Evolutionary conservation across 2,113 vertebrate genomes (phyloP), one percentile per base, ranked within the genome.

Genomic region (Chitala chitala): DNA sequence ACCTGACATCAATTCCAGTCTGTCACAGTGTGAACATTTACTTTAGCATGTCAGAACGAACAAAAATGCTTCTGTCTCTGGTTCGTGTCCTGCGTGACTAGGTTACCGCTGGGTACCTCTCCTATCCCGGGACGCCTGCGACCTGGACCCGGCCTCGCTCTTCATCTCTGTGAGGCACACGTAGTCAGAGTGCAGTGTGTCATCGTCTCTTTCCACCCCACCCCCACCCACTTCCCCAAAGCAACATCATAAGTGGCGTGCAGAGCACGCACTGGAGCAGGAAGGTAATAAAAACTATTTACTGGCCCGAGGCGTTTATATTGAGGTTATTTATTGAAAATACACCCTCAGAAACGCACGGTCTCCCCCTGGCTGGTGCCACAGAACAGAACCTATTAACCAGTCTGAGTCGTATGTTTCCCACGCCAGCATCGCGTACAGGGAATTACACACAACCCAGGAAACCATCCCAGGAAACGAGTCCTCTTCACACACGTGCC

Each of bases 81-180:
- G n/a, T n/a, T n/a, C n/a, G n/a, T n/a, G n/a, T n/a, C n/a, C n/a
- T n/a, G n/a, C n/a, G n/a, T n/a, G n/a, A n/a, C n/a, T n/a, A n/a
- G n/a, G n/a, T n/a, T n/a, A n/a, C n/a, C n/a, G n/a, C n/a, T n/a
- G n/a, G n/a, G n/a, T n/a, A n/a, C n/a, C n/a, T n/a, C n/a, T n/a
- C n/a, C n/a, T n/a, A n/a, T n/a, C n/a, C n/a, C n/a, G n/a, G n/a
- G n/a, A n/a, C n/a, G n/a, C n/a, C n/a, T n/a, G n/a, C n/a, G n/a
- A n/a, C n/a, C n/a, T 95, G 20, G 86, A 91, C 72, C 84, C 91
- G 31, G 91, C 94, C 42, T 92, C 92, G 0, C 86, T 96, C 3
- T 96, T 95, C 72, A 73, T 93, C 72, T 93, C 91, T 17, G 50
- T 84, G 50, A 86, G 77, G 78, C 81, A 77, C 79, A 80, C 78